Percentiles rank a stretch among this genome's conserved stretches.
phyloP scores from a whole-genome alignment of 2,797 vertebrate species.

The Cetoscarus ocellatus region DNA sequence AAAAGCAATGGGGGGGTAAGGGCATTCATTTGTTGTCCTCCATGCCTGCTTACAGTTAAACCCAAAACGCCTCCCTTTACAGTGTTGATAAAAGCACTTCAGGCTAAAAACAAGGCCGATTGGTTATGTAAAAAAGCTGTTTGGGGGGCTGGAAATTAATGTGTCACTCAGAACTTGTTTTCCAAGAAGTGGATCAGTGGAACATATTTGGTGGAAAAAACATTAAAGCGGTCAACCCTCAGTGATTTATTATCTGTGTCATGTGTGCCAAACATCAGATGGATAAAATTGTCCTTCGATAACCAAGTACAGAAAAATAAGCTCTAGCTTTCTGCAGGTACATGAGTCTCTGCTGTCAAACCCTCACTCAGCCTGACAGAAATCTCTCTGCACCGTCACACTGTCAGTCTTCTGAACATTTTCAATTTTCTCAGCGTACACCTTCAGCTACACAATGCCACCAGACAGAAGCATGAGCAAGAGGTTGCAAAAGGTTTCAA shows the following conservation, averaged over 20 bases:
- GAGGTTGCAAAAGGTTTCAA: background rate
- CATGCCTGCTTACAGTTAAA: slow-evolving; percentile 25
- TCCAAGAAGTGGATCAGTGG: background rate
- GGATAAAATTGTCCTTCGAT: background rate
- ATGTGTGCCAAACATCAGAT: background rate
- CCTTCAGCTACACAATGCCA: background rate
- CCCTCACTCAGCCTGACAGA: background rate
- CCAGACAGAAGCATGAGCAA: background rate
- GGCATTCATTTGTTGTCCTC: slow-evolving; percentile 30
- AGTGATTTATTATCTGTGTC: background rate
- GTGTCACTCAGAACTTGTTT: background rate
- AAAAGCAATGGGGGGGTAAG: slow-evolving; percentile 52
- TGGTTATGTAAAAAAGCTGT: slow-evolving; percentile 2
- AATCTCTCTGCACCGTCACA: slow-evolving; percentile 1
- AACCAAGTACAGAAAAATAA: background rate
- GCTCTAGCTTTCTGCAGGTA: background rate
- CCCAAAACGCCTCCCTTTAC: background rate
- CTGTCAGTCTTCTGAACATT: background rate
- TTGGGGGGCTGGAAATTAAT: background rate
- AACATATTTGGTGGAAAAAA: background rate
- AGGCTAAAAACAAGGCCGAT: background rate
- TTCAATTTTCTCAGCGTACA: slow-evolving; percentile 2
- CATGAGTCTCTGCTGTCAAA: background rate
- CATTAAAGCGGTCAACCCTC: background rate
- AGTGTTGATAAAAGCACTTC: slow-evolving; percentile 8